Evolutionary conservation across 2,113 vertebrate genomes (phyloP).

Genomic region (Xenopus laevis): DNA sequence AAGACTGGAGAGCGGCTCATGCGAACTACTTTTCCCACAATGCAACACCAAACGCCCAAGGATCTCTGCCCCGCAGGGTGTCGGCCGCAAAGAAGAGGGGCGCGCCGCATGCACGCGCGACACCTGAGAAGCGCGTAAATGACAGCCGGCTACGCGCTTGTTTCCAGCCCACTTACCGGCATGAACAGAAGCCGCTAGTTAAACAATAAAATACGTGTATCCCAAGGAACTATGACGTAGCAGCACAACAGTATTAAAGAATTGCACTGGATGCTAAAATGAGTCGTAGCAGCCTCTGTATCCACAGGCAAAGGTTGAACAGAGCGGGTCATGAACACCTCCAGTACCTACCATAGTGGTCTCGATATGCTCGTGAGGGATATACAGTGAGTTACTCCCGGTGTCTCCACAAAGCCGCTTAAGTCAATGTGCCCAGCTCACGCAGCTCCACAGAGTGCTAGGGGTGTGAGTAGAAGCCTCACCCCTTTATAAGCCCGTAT

Average conservation of each 20-base stretch:
- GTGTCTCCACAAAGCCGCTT: conserved; percentile 43
- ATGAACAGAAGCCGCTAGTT: no score
- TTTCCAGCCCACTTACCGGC: not conserved
- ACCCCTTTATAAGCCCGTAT: conserved; percentile 65
- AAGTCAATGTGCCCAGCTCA: conserved; percentile 13
- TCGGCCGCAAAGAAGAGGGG: not conserved
- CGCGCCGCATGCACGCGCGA: not conserved
- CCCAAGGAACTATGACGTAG: no score
- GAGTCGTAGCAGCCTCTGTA: no score
- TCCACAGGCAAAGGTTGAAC: no score
- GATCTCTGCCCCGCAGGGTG: not conserved
- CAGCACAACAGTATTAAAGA: no score
- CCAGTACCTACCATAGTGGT: conserved; percentile 64
- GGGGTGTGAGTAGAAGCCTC: conserved; percentile 43
- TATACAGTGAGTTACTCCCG: conserved; percentile 4
- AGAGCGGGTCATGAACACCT: not conserved
- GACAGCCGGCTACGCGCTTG: not conserved
- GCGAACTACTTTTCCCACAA: no score
- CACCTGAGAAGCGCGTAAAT: not conserved
- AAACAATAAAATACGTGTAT: no score
- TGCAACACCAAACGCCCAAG: no score
- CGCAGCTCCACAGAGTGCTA: conserved; percentile 51
- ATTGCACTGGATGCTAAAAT: no score
- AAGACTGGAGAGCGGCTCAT: no score
- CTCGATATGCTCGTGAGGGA: conserved; percentile 22